A percentile compares a stretch with the other conserved stretches of the same genome.
phyloP scores from a whole-genome alignment of 2,888 invertebrate genomes.

The Hermodice carunculata region DNA sequence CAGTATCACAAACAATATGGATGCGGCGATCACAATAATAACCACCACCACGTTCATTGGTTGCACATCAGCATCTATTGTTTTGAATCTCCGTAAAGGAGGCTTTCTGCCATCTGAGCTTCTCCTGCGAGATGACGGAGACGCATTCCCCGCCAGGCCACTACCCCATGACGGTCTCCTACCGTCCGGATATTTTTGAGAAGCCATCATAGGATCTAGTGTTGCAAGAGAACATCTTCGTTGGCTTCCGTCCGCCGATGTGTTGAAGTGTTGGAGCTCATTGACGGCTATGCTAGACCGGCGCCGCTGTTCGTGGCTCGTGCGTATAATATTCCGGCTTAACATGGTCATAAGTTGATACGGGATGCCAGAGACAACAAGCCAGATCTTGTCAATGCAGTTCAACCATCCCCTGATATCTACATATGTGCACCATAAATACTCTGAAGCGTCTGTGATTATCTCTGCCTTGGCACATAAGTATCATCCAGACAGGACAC shows the following conservation, averaged over 20 bases:
- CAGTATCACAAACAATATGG: too few relatives aligned
- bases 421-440: too few relatives aligned
- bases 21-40: conserved; percentile 1
- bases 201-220: neutral
- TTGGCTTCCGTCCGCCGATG: neutral
- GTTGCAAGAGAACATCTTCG: neutral
- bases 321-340: too few relatives aligned
- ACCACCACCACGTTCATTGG: conserved; percentile 8
- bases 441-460: too few relatives aligned
- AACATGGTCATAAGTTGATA: too few relatives aligned
- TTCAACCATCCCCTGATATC: too few relatives aligned
- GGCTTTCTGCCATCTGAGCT: conserved; percentile 8
- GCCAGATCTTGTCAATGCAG: too few relatives aligned
- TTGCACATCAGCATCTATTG: conserved; percentile 4
- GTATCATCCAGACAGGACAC: too few relatives aligned
- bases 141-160: neutral
- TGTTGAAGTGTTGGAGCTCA: neutral
- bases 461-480: too few relatives aligned
- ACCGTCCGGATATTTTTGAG: neutral
- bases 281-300: conserved; percentile 15
- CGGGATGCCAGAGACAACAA: too few relatives aligned
- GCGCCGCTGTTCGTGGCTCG: conserved; percentile 19
- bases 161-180: neutral
- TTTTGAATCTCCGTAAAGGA: conserved; percentile 5
- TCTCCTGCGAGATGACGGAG: neutral